Conservation (phyloP, 2,888 invertebrate genomes). For the Caenorhabditis zanzibari region DNA sequence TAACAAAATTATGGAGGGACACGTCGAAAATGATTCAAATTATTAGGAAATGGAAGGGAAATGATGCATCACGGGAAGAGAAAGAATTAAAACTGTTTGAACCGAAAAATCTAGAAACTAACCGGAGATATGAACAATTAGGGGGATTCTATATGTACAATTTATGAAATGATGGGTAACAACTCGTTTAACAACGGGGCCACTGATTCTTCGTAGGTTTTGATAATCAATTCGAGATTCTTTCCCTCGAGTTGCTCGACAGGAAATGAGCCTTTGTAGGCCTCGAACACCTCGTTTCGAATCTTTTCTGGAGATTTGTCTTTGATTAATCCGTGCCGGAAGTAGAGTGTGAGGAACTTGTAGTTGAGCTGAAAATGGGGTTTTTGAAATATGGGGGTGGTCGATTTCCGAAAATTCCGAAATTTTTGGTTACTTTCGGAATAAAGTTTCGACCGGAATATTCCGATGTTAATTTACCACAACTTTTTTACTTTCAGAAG, state of each 20-base stretch:
- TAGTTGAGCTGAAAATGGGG: slow-evolving; percentile 12
- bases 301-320: not conserved
- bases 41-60: slow-evolving; percentile 1
- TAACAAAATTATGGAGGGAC: slow-evolving; percentile 18
- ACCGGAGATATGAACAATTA: slow-evolving; percentile 1
- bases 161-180: not conserved
- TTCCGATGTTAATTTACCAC: too few species aligned
- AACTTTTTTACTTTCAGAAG: too few species aligned
- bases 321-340: slow-evolving; percentile 1
- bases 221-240: not conserved
- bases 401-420: too few species aligned
- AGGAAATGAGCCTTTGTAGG: not conserved
- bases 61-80: slow-evolving; percentile 4
- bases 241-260: not conserved
- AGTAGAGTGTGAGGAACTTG: slow-evolving; percentile 11
- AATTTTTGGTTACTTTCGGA: too few species aligned
- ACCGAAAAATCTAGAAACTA: not conserved
- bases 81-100: not conserved
- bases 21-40: slow-evolving; percentile 17
- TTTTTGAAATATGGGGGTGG: not conserved
- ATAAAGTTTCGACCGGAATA: too few species aligned
- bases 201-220: not conserved
- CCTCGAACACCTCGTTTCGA: not conserved
- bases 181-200: not conserved
- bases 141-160: not conserved